These are phyloP conservation scores for Aplochiton taeniatus DNA, from an alignment of 2,797 vertebrate species.

Conservation along the genomic window DNA sequence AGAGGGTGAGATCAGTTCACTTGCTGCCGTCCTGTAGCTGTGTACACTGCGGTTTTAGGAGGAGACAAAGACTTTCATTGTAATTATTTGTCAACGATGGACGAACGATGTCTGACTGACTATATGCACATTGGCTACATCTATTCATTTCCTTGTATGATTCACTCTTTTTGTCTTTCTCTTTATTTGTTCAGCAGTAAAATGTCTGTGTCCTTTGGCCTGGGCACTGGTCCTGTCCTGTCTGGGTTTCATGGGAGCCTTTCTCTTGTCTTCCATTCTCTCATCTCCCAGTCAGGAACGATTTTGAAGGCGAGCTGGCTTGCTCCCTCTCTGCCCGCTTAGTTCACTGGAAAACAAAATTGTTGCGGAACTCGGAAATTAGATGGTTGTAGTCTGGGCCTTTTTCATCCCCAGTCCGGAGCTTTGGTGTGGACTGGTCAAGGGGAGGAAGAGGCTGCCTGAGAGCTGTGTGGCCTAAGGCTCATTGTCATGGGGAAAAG, in stretches of 20 bases:
- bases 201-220: slow-evolving; percentile 29
- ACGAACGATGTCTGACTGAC: neutral
- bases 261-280: slow-evolving; percentile 15
- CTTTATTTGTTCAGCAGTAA: neutral
- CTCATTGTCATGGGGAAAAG: slow-evolving; percentile 69
- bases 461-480: slow-evolving; percentile 59
- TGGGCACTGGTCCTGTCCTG: neutral
- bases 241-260: neutral
- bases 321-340: slow-evolving; percentile 33
- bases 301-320: slow-evolving; percentile 46
- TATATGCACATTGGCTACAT: slow-evolving; percentile 9
- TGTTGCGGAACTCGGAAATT: slow-evolving; percentile 69
- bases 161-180: slow-evolving; percentile 4
- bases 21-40: slow-evolving; percentile 24
- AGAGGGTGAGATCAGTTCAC: slow-evolving; percentile 40
- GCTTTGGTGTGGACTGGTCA: slow-evolving; percentile 67
- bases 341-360: slow-evolving; percentile 50
- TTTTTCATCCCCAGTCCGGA: slow-evolving; percentile 64
- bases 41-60: slow-evolving; percentile 41
- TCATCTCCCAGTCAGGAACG: slow-evolving; percentile 33
- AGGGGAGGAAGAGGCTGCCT: slow-evolving; percentile 50
- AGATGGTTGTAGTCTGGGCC: slow-evolving; percentile 56
- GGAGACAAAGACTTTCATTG: slow-evolving; percentile 12
- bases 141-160: neutral
- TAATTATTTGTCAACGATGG: neutral